Evolutionary conservation across 1,140 invertebrate genomes (phyloP).

Genomic region (Pseudomyrmex flavicornis): DNA sequence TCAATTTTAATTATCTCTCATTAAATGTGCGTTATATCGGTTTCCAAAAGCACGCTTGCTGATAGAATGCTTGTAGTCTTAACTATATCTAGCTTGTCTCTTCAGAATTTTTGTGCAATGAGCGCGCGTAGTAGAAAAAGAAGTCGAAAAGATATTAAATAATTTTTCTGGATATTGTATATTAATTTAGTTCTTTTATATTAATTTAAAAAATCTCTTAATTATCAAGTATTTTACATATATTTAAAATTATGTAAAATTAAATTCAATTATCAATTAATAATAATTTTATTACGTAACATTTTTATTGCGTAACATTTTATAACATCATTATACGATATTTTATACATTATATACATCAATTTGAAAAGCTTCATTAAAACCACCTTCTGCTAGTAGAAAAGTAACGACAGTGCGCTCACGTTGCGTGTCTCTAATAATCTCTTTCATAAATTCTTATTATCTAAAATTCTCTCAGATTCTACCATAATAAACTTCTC

Average conservation of each 20-base stretch:
- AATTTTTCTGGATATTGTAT: background rate
- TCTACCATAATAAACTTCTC: conserved; percentile 7
- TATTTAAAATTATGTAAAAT: too few species aligned
- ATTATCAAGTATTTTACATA: background rate
- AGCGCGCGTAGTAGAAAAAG: too few species aligned
- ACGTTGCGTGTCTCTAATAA: conserved; percentile 63
- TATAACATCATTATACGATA: background rate
- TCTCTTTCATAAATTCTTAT: conserved; percentile 48
- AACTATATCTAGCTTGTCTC: too few species aligned
- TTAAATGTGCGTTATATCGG: conserved; percentile 15
- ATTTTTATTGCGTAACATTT: background rate
- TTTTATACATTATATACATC: background rate
- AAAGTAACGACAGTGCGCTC: background rate
- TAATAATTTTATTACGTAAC: too few species aligned
- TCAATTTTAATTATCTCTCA: conserved; percentile 28
- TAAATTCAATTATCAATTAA: too few species aligned
- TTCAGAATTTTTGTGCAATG: too few species aligned
- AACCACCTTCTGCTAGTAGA: background rate
- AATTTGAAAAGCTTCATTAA: background rate
- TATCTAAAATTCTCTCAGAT: conserved; percentile 41
- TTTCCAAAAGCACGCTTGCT: conserved; percentile 16
- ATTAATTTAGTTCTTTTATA: background rate
- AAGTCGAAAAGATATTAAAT: background rate
- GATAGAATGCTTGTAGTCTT: too few species aligned
- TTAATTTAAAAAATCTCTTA: background rate